Evolutionary conservation across 2,888 invertebrate species (phyloP).

Genomic region (Cataglyphis rosenhaueri): DNA sequence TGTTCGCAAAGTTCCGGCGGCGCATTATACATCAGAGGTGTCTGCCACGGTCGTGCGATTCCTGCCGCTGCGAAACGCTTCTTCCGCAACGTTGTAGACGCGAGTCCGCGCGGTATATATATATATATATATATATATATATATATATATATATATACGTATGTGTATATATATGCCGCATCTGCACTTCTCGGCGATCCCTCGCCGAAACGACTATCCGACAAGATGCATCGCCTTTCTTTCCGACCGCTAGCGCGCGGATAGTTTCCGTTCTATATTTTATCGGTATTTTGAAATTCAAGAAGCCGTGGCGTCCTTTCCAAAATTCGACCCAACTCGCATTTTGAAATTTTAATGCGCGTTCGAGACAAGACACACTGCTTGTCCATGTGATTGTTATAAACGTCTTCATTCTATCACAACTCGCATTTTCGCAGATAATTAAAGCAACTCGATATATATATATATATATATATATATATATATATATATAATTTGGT

Average conservation of each 20-base stretch:
- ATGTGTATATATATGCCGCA: constrained; percentile 68
- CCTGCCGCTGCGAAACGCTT: constrained; percentile 82
- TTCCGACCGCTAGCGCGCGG: constrained; percentile 28
- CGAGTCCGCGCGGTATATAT: constrained; percentile 73
- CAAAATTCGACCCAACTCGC: constrained; percentile 33
- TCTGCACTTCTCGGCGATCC: constrained; percentile 73
- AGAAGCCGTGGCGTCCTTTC: constrained; percentile 28
- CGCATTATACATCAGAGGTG: constrained; percentile 81
- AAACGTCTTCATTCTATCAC: background rate
- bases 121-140: too few species aligned
- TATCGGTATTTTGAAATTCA: constrained; percentile 54
- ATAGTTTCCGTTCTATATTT: constrained; percentile 48
- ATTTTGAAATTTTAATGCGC: constrained; percentile 46
- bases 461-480: too few species aligned
- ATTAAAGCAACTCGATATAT: background rate
- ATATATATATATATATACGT: background rate
- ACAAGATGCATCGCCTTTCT: constrained; percentile 72
- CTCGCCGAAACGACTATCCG: constrained; percentile 65
- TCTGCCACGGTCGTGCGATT: constrained; percentile 77
- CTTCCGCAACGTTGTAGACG: constrained; percentile 81
- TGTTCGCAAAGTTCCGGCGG: constrained; percentile 84
- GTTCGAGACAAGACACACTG: background rate
- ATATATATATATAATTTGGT: background rate
- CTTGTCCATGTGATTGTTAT: background rate
- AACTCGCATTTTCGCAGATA: background rate